Evolutionary conservation across 2,797 vertebrate genomes (phyloP).

Genomic region (Crax fasciolata): DNA sequence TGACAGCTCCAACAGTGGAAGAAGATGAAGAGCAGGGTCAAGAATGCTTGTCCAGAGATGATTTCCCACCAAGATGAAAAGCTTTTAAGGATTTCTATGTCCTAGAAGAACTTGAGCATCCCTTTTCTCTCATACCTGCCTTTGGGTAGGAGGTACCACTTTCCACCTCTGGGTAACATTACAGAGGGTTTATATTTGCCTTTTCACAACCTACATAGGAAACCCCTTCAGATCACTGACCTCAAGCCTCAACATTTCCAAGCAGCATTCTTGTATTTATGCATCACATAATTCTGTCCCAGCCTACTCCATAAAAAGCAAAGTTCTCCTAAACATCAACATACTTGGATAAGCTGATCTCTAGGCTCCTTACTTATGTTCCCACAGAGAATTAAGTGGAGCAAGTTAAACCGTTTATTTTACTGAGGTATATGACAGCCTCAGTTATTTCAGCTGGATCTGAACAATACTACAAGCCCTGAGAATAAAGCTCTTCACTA

Average conservation of each 20-base stretch:
- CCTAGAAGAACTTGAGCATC: background rate
- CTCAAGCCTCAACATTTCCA: background rate
- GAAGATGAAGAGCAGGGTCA: background rate
- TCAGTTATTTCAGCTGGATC: background rate
- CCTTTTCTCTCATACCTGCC: fast-evolving
- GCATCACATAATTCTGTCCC: background rate
- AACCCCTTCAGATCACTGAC: background rate
- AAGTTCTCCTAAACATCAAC: background rate
- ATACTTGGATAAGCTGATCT: background rate
- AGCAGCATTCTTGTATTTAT: background rate
- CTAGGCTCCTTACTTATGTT: background rate
- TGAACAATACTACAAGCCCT: background rate
- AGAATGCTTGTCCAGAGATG: background rate
- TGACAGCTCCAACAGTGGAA: background rate
- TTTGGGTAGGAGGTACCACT: background rate
- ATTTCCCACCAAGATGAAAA: background rate
- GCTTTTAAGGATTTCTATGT: background rate
- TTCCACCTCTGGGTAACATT: background rate
- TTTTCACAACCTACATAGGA: background rate
- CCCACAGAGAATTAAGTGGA: background rate
- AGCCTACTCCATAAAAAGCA: background rate
- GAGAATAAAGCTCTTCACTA: background rate
- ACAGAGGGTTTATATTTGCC: background rate
- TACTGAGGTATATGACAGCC: background rate
- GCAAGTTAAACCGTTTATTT: background rate